Evolutionary conservation across 2,888 invertebrate genomes (phyloP), one percentile per base, ranked within the genome.

Genomic region (Malthinus seriepunctatus): DNA sequence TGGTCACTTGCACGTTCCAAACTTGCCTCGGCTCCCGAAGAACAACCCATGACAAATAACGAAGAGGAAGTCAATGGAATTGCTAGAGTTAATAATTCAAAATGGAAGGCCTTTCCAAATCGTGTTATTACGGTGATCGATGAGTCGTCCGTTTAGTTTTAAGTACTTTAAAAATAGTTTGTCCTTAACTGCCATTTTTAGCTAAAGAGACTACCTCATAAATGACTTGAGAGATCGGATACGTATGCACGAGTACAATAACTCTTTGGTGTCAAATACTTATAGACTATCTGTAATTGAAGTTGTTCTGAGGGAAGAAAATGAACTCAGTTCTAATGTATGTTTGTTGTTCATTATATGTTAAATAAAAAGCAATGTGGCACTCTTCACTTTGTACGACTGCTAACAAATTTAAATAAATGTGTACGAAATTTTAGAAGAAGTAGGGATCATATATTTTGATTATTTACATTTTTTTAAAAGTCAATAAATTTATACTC

Each of bases 111-210:
- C 68, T 76, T 77, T 66, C 68, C 79, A 70, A 87, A 84, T 74
- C 82, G 89, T 77, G 84, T 88, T 72, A 90, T 90, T 68, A 89
- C 89, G 68, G 89, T 90, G 77, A 90, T 90, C 76, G 89, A 90
- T 75, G 90, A 90, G 76, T 88, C 88, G 63, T 85, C 86, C 62
- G 82, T 86, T 71, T 86, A 74, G 50, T 48, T 59, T 51, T 51
- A 54, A 59, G 33, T 23, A 34, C 44, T 14, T 48, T 14, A 46
- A 52, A 45, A 38, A 14, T 47, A 35, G 42, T 44, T 53, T 53
- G 51, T 60, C 57, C 44, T 55, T 60, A 58, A 52, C 49, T 54
- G 51, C 50, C 50, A 50, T 60, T 61, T 51, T 61, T 51, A 53
- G 51, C 44, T 57, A 57, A 60, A 51, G 50, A 65, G 63, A 62